These are phyloP conservation scores for Trichosurus vulpecula DNA, from an alignment of 2,797 vertebrate species.

Conservation along the genomic window DNA sequence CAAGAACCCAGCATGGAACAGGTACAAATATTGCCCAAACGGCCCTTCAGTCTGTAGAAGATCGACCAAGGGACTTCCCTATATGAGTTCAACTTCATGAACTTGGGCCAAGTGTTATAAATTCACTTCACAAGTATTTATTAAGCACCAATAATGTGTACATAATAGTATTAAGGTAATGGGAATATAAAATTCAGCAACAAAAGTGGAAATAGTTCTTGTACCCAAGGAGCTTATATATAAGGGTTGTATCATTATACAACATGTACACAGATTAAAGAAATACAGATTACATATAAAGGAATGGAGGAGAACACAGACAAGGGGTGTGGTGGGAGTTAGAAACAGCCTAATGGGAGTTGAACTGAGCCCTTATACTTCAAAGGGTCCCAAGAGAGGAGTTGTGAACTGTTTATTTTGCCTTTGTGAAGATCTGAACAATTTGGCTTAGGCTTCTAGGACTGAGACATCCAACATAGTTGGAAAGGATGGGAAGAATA, in stretches of 20 bases:
- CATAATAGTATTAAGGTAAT: not conserved
- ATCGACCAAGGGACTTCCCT: not conserved
- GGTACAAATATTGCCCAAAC: not conserved
- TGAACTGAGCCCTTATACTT: not conserved
- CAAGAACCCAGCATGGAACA: not conserved
- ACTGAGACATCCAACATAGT: not conserved
- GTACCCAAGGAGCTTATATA: not conserved
- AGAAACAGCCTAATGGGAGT: not conserved
- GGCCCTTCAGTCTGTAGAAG: not conserved
- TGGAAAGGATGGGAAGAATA: not conserved
- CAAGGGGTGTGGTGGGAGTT: not conserved
- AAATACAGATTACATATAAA: not conserved
- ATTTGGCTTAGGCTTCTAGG: not conserved
- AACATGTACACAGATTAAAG: not conserved
- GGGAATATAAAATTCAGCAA: not conserved
- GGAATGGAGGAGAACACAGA: not conserved
- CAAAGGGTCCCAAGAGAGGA: constrained; percentile 1
- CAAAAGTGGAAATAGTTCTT: not conserved
- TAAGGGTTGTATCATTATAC: not conserved
- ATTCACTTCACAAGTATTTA: not conserved
- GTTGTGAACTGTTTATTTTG: not conserved
- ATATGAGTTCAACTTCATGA: not conserved
- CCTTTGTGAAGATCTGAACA: not conserved
- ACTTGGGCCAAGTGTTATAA: not conserved
- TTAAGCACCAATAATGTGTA: not conserved